Percentiles rank a stretch among this genome's conserved stretches.
Conservation (phyloP, 2,888 invertebrate species). For the Lepidocyrtoides sp. region DNA sequence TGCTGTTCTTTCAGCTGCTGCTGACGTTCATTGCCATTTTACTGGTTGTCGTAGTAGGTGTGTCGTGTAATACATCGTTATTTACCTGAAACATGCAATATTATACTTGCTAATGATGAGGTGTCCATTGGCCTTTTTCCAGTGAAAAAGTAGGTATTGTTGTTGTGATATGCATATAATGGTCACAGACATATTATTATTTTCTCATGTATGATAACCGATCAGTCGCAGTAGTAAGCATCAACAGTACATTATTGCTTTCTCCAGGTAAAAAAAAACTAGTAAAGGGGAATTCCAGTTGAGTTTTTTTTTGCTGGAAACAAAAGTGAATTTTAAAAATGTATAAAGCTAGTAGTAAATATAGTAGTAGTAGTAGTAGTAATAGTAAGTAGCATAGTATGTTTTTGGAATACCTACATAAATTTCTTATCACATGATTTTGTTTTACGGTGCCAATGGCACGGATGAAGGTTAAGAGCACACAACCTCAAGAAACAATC, state of each 20-base stretch:
- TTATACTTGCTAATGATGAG: conserved; percentile 43
- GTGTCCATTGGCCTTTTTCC: conserved; percentile 45
- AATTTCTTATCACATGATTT: neutral
- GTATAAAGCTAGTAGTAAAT: neutral
- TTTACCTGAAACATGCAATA: conserved; percentile 30
- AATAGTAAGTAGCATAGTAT: too few relatives aligned
- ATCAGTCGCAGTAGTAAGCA: too few relatives aligned
- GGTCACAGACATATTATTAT: too few relatives aligned
- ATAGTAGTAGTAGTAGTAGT: neutral
- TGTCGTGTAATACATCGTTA: conserved; percentile 36
- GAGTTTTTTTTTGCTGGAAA: neutral
- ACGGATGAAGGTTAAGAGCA: conserved; percentile 71
- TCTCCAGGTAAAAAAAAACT: conserved; percentile 3
- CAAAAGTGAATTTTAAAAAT: conserved; percentile 47
- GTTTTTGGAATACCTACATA: neutral
- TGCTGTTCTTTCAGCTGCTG: neutral
- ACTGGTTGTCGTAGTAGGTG: neutral
- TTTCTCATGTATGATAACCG: too few relatives aligned
- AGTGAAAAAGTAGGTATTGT: neutral
- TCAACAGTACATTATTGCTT: neutral
- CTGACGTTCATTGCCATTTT: conserved; percentile 3
- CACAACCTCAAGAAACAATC: conserved; percentile 48
- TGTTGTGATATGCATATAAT: neutral
- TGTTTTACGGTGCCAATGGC: conserved; percentile 68
- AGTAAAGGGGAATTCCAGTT: conserved; percentile 45